Evolutionary conservation across 2,888 invertebrate species (phyloP), one percentile per base, ranked within the genome.

Genomic region (Blastobasis lacticolella): DNA sequence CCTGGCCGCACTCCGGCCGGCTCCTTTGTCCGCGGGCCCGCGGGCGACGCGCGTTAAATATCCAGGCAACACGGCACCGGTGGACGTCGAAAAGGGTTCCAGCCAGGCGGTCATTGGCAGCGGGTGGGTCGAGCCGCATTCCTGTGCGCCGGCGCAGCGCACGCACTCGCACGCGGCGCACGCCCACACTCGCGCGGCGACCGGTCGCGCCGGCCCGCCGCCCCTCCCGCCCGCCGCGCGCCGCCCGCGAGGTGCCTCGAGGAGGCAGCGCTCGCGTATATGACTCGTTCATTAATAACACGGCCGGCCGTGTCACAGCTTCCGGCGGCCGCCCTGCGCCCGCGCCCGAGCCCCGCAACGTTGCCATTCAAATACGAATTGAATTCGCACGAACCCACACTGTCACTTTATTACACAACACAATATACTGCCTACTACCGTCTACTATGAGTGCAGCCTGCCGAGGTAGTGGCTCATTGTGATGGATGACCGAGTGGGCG

Each of bases 21-120:
- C 61, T 60, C 63, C 72, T 75, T 74, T 78, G 73, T 75, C 66
- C 73, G 70, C 23, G 23, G 23, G 3, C 23, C 23, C 23, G 23
- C 3, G 23, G 23, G 60, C 52, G 62, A 63, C 67, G 62, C 69
- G 76, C 73, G 74, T 75, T 75, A 75, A 75, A 73, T 68, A 70
- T 75, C 75, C 75, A 73, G 75, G 67, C 73, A 75, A 79, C 81
- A 79, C 72, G 75, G 73, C 75, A 69, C 78, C 71, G 76, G 77
- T 69, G 63, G 73, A 70, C 76, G 73, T 78, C 76, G 81, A 85
- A 84, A 82, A 83, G 66, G 75, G 81, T 81, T 83, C 84, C 81
- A 78, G 68, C 73, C 75, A 73, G 75, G 81, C 86, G 87, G 87
- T 86, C 87, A 84, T 85, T 86, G 87, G 85, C 86, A 81, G 86